Evolutionary conservation across 2,797 vertebrate species (phyloP).

Genomic region (Crenichthys baileyi): DNA sequence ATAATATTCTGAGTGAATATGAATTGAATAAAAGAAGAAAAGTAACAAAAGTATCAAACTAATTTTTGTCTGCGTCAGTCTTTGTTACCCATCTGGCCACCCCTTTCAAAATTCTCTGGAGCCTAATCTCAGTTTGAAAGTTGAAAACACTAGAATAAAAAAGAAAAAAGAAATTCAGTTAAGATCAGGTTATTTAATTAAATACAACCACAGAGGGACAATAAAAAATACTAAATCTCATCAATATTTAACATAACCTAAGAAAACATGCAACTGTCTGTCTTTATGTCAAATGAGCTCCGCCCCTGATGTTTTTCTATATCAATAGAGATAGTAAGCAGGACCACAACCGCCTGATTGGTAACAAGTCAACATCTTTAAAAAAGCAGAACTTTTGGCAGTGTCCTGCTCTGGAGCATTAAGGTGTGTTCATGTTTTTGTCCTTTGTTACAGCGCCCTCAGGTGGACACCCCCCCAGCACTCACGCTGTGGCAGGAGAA

Average conservation of each 20-base stretch:
- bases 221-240: too few relatives aligned
- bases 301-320: neutral
- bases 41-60: neutral
- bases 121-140: too few relatives aligned
- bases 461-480: constrained; percentile 47
- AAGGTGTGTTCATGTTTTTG: constrained; percentile 10
- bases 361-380: neutral
- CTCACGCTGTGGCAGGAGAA: constrained; percentile 46
- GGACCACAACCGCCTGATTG: neutral
- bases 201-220: too few relatives aligned
- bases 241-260: neutral
- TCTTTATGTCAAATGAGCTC: neutral
- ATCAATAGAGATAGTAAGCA: neutral
- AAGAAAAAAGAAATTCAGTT: too few relatives aligned
- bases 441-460: constrained; percentile 69
- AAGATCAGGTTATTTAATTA: too few relatives aligned
- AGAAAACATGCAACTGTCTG: neutral
- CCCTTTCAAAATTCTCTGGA: too few relatives aligned
- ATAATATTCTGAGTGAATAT: too few relatives aligned
- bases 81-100: neutral
- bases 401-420: neutral
- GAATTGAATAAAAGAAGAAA: too few relatives aligned
- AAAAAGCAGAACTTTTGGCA: neutral
- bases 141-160: too few relatives aligned
- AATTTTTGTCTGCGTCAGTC: neutral